Evolutionary conservation across 2,888 invertebrate species (phyloP), one percentile per base, ranked within the genome.

Genomic region (Colletes collaris): DNA sequence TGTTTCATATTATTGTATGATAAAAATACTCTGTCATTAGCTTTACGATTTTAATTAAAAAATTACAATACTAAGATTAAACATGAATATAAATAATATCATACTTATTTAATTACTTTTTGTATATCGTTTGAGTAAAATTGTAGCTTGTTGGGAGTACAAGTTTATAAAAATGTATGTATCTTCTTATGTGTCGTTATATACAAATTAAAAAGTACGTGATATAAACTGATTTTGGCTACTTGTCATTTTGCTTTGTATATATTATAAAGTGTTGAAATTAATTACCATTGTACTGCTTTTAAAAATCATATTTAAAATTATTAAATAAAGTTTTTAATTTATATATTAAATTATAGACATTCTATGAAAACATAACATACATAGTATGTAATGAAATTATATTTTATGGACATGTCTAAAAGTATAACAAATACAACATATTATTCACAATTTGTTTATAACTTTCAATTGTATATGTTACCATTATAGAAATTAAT

Each of bases 1-100:
- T 76, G 81, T 81, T 82, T 81, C 73, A 59, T 81, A 59, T 82
- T 75, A 79, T 71, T 76, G 27, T 59, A 49, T 27, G 75, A 55
- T 53, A n/a, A 68, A 72, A 72, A 72, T 79, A 60, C 52, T 79
- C 52, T 72, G 52, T 46, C 72, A 68, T 40, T 79, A 72, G 55
- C 64, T 77, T 70, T 71, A 77, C 49, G 50, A 63, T 76, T 56
- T 64, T 37, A 50, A 49, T 16, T 53, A 53, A 16, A 60, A 68
- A 71, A 13, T 68, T 68, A 53, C 35, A 11, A 52, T 49, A 46
- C 19, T 52, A 60, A 68, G 63, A 55, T 71, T 67, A 68, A 52
- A 65, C 8, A 46, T n/a, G 6, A 59, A 75, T 56, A 56, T 49
- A 64, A 52, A 58, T 68, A 58, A 66, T 55, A 49, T 55, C 35